These are phyloP conservation scores for Kuschelorhynchus macadamiae DNA, from an alignment of 2,888 invertebrate genomes.

Conservation along the genomic window DNA sequence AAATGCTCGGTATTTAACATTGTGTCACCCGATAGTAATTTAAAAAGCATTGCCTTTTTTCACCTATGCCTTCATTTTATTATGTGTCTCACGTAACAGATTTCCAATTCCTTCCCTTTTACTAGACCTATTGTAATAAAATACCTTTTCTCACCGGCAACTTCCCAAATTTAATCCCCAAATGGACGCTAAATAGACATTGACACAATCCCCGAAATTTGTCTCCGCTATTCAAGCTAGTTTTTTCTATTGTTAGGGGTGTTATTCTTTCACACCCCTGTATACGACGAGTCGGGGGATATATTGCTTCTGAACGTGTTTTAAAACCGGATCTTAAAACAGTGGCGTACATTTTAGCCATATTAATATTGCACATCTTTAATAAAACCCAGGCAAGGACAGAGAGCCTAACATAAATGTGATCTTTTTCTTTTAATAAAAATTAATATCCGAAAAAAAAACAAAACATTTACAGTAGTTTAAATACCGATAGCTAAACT, in stretches of 20 bases:
- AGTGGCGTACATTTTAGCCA: background rate
- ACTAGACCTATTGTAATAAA: constrained; percentile 36
- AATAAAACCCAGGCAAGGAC: no score
- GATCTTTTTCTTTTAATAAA: no score
- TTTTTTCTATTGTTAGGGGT: constrained; percentile 40
- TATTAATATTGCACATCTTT: no score
- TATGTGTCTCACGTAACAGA: constrained; percentile 21
- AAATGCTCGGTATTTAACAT: no score
- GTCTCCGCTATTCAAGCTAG: constrained; percentile 39
- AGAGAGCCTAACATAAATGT: no score
- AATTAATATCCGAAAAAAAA: no score
- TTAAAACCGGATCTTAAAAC: constrained; percentile 6
- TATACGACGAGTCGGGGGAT: constrained; percentile 32
- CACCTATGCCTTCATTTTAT: background rate
- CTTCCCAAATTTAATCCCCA: constrained; percentile 34
- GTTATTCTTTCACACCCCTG: constrained; percentile 47
- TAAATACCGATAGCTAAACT: no score
- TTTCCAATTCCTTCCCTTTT: constrained; percentile 22
- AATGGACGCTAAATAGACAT: constrained; percentile 46
- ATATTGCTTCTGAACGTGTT: constrained; percentile 39
- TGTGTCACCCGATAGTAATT: no score
- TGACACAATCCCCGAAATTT: constrained; percentile 47
- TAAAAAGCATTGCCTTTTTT: background rate
- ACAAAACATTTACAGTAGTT: no score
- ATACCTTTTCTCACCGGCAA: constrained; percentile 27